Base-by-base conservation (phyloP, 2,888 invertebrate species). In the Smittia aterrima region DNA sequence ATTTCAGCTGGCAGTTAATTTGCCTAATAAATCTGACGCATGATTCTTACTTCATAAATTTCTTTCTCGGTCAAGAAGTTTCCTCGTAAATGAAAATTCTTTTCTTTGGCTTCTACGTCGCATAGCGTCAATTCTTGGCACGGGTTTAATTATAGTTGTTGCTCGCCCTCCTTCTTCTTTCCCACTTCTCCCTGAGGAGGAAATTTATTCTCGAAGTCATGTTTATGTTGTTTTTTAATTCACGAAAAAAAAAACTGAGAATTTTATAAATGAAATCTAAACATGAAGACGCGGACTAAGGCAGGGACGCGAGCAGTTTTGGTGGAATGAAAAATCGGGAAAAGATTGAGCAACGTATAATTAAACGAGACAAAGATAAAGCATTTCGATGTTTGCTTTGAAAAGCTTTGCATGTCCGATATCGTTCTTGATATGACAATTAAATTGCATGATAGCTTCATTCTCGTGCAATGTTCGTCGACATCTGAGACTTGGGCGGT, bases 151-250 rank as follows among this genome's bases (percentile, higher is more conserved):
- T 72, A 72, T 72, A 58, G 72, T 32, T 40, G 18, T 66, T n/a
- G n/a, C 6, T 32, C 11, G 22, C 66, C 6, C 11, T 9, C 6
- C 66, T 66, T 66, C 66, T 66, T 38, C n/a, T 66, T 66, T 40
- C 16, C 13, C 16, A 27, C 7, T 11, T 27, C 40, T 7, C 20
- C 16, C 25, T 13, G 22, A n/a, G 4, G n/a, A 9, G 58, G 16
- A 24, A 47, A 47, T n/a, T n/a, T 22, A 58, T 22, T 58, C 58
- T 64, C 20, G 7, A 47, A 70, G 62, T 72, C 72, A 72, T 62
- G 72, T 72, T 72, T 62, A 38, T 72, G 72, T 72, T 72, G 72
- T 72, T 47, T 72, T 71, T 72, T 72, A 62, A 72, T 72, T 72
- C 38, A 72, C 22, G 24, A 20, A 58, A 47, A 47, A 47, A 38